These are phyloP conservation scores for Drosophila rhopaloa DNA, from an alignment of 1,140 invertebrate genomes.

Conservation along the genomic window DNA sequence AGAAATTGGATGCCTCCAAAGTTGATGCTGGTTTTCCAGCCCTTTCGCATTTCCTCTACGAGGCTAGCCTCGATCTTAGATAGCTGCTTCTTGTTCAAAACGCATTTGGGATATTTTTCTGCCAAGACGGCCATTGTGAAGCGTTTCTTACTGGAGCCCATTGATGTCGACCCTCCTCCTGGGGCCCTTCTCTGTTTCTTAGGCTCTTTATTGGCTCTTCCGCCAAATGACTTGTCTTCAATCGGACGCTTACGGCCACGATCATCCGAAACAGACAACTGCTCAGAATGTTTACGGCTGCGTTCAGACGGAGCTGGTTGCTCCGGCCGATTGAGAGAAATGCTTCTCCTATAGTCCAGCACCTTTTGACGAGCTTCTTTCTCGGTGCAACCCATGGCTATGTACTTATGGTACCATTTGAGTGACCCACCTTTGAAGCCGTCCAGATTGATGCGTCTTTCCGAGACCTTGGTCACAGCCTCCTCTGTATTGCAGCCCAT, in stretches of 20 bases:
- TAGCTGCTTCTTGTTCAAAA: background rate
- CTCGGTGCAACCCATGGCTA: background rate
- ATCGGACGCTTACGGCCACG: slow-evolving; percentile 4
- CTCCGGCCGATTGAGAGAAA: no score
- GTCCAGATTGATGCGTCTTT: background rate
- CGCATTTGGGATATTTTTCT: background rate
- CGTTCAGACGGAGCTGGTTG: background rate
- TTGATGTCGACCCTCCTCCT: background rate
- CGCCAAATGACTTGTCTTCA: background rate
- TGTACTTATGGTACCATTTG: slow-evolving; percentile 9
- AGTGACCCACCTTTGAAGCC: background rate
- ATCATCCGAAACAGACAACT: background rate
- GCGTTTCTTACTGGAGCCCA: background rate
- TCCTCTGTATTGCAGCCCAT: slow-evolving; percentile 3
- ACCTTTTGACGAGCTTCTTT: slow-evolving; percentile 2
- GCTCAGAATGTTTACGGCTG: no score
- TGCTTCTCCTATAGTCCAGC: background rate
- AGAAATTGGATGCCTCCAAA: slow-evolving; percentile 9
- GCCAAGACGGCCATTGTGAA: background rate
- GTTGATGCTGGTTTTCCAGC: slow-evolving; percentile 17
- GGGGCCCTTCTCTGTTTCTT: background rate
- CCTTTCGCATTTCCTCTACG: slow-evolving; percentile 7
- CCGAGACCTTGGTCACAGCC: background rate
- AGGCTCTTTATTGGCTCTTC: background rate
- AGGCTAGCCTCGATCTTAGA: background rate